These are phyloP conservation scores for Spea multiplicata DNA, from an alignment of 2,113 vertebrate genomes.

Conservation along the genomic window DNA sequence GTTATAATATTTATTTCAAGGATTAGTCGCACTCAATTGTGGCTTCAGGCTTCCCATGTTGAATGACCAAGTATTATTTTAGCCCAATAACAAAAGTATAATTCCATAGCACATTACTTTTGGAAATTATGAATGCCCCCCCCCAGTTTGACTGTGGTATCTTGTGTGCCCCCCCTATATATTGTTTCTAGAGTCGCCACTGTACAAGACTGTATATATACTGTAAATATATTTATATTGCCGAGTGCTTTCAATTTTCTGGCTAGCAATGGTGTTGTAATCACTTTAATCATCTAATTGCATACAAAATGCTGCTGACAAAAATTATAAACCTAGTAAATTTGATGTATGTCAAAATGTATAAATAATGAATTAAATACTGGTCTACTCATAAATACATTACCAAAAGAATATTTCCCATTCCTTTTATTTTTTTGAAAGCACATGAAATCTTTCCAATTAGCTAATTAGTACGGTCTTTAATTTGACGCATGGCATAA, in stretches of 20 bases:
- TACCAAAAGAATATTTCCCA: conserved; percentile 54
- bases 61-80: too few relatives aligned
- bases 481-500: conserved; percentile 10
- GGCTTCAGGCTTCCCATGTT: too few relatives aligned
- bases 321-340: conserved; percentile 59
- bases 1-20: too few relatives aligned
- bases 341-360: conserved; percentile 56
- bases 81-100: too few relatives aligned
- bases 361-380: conserved; percentile 64
- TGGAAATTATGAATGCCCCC: too few relatives aligned
- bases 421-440: conserved; percentile 50
- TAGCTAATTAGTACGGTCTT: conserved; percentile 56
- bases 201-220: too few relatives aligned
- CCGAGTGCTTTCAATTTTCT: conserved; percentile 28
- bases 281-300: conserved; percentile 48
- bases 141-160: too few relatives aligned
- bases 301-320: conserved; percentile 54
- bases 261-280: conserved; percentile 46
- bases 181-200: too few relatives aligned
- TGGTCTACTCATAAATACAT: conserved; percentile 61
- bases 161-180: too few relatives aligned
- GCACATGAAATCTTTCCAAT: conserved; percentile 45
- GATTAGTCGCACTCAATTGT: too few relatives aligned
- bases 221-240: too few relatives aligned
- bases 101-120: too few relatives aligned